Conservation (phyloP, 1,140 invertebrate species). For the Leptinotarsa texana region DNA sequence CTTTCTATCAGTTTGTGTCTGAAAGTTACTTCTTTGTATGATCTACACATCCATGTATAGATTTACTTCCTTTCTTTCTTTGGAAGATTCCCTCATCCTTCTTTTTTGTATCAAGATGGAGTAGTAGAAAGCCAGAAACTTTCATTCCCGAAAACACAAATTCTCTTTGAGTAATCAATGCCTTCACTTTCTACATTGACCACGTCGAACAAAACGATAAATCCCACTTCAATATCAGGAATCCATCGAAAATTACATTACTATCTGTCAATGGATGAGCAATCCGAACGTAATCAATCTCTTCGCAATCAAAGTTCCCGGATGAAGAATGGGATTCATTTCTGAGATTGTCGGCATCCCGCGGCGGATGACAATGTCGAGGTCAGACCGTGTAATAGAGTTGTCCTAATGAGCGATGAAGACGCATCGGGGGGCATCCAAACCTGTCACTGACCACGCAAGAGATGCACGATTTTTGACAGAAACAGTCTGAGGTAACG, state of each 20-base stretch:
- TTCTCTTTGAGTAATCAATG: too few species aligned
- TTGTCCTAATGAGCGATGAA: conserved; percentile 46
- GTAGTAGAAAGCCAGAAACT: too few species aligned
- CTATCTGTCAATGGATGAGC: conserved; percentile 31
- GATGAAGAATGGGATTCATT: conserved; percentile 3
- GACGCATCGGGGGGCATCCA: conserved; percentile 28
- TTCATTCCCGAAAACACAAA: too few species aligned
- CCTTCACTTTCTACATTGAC: too few species aligned
- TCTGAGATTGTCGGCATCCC: conserved; percentile 24
- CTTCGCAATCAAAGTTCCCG: conserved; percentile 2
- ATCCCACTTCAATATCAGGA: neutral
- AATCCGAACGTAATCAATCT: conserved; percentile 37
- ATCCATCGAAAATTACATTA: conserved; percentile 2
- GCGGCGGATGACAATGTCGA: conserved; percentile 39
- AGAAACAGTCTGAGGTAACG: conserved; percentile 4
- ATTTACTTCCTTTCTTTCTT: too few species aligned
- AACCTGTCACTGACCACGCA: conserved; percentile 21
- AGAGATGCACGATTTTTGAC: conserved; percentile 16
- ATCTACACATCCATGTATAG: too few species aligned
- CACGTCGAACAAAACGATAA: too few species aligned
- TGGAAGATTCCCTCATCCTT: too few species aligned
- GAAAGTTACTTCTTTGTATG: too few species aligned
- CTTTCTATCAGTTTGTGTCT: too few species aligned
- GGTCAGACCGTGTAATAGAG: conserved; percentile 39
- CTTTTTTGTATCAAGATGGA: too few species aligned